These are phyloP conservation scores for Drosophila conformis DNA, from an alignment of 2,888 invertebrate genomes.

Conservation along the genomic window DNA sequence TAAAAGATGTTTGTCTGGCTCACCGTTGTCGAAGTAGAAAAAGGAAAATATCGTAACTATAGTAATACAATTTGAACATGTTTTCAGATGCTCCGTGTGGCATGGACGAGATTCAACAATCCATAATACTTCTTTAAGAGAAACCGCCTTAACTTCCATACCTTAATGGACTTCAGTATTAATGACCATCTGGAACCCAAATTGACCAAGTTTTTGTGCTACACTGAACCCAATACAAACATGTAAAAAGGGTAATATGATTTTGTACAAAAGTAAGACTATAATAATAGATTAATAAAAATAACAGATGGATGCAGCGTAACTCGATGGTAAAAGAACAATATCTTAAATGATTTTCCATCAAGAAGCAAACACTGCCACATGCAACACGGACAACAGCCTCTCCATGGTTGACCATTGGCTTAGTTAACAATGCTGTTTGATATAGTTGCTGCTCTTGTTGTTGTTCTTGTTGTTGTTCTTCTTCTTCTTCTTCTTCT, in stretches of 20 bases:
- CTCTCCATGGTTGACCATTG: constrained; percentile 47
- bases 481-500: not conserved
- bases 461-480: not conserved
- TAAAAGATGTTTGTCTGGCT: constrained; percentile 46
- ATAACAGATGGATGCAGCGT: not conserved
- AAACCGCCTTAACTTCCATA: not conserved
- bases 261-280: not conserved
- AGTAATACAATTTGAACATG: not conserved
- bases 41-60: not conserved
- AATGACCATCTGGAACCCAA: not conserved
- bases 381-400: not conserved
- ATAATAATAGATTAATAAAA: not conserved
- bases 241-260: not conserved
- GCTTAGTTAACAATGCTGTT: constrained; percentile 38
- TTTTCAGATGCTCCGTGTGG: not conserved
- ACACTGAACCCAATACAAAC: not conserved
- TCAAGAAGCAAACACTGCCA: not conserved
- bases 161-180: not conserved
- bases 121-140: not conserved
- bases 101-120: not conserved
- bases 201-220: not conserved
- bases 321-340: not conserved
- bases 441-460: not conserved
- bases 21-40: constrained; percentile 4
- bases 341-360: not conserved